A percentile compares a stretch with the other conserved stretches of the same genome.
These are phyloP conservation scores for Falco novaeseelandiae DNA, from an alignment of 2,797 vertebrate genomes.

Conservation along the genomic window DNA sequence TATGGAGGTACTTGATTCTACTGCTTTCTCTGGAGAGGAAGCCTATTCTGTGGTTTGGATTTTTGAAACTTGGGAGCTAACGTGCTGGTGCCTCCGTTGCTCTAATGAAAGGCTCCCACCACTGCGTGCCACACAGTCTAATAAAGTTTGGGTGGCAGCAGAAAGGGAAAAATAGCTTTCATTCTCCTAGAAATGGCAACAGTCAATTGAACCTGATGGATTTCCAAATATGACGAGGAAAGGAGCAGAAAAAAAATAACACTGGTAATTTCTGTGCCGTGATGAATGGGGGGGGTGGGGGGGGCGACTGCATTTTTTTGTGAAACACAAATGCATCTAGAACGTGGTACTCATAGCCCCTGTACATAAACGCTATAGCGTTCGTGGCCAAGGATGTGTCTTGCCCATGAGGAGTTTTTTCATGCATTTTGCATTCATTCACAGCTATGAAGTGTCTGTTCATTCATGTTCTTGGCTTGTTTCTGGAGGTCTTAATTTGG, in stretches of 20 bases:
- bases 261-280: neutral
- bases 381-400: neutral
- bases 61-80: neutral
- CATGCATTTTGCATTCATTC: neutral
- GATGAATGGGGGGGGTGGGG: neutral
- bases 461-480: neutral
- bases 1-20: neutral
- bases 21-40: neutral
- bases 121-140: accelerated
- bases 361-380: accelerated
- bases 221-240: neutral
- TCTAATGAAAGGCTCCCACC: neutral
- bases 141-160: neutral
- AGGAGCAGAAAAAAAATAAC: neutral
- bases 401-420: neutral
- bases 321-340: neutral
- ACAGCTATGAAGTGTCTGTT: neutral
- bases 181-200: neutral
- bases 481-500: neutral
- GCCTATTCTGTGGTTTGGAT: accelerated
- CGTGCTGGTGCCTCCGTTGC: neutral
- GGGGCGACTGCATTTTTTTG: neutral
- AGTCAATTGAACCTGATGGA: neutral
- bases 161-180: neutral
- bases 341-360: neutral